Conservation (phyloP, 2,797 vertebrate species). For the Gallinago stenura region DNA sequence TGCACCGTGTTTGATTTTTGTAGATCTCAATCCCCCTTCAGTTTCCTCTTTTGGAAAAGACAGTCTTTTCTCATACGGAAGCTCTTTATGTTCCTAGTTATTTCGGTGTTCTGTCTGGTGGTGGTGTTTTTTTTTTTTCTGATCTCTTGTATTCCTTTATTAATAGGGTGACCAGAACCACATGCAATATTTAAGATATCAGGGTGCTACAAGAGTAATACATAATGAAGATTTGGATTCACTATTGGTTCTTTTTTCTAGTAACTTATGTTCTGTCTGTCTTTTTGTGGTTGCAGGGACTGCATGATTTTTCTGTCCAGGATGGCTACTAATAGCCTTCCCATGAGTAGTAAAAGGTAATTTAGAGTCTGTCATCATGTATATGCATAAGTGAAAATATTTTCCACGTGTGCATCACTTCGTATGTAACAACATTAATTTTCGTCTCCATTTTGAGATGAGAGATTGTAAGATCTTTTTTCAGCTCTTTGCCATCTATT, state of each 20-base stretch:
- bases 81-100: neutral
- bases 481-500: neutral
- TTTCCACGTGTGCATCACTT: neutral
- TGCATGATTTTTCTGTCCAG: neutral
- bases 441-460: neutral
- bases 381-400: neutral
- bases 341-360: neutral
- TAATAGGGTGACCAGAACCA: neutral
- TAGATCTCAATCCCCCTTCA: neutral
- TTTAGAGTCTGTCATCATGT: neutral
- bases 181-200: neutral
- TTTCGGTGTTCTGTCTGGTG: neutral
- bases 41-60: neutral
- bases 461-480: neutral
- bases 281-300: neutral
- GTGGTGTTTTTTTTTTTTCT: neutral
- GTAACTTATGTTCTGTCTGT: neutral
- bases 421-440: neutral
- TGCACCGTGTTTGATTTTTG: neutral
- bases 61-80: neutral
- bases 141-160: neutral
- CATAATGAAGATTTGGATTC: neutral
- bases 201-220: neutral
- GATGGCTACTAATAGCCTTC: neutral
- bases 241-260: neutral